These are phyloP conservation scores for Vannuccia rotundouncinata DNA, from an alignment of 2,888 invertebrate genomes.

Conservation along the genomic window DNA sequence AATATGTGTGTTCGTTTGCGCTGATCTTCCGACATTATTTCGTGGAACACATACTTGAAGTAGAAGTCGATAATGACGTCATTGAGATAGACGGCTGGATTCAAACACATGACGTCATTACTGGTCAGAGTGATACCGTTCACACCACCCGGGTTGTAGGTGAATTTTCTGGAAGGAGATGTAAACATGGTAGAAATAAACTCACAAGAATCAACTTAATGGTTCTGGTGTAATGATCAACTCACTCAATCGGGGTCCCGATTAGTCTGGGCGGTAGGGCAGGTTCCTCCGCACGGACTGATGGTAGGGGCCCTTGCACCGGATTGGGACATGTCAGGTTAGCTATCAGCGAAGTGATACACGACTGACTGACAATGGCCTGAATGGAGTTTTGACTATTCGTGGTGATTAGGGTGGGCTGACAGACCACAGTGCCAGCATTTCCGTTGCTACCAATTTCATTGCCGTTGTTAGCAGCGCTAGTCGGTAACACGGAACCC, in stretches of 20 bases:
- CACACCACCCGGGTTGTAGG: slow-evolving; percentile 4
- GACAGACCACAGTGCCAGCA: neutral
- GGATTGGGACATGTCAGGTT: neutral
- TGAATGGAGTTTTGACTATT: neutral
- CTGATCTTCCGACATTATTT: slow-evolving; percentile 24
- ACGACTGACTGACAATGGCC: neutral
- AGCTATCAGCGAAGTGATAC: neutral
- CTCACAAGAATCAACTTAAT: too few species aligned
- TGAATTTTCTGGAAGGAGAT: slow-evolving; percentile 13
- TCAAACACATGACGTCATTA: slow-evolving; percentile 84
- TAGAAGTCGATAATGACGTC: slow-evolving; percentile 97
- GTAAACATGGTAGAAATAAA: too few species aligned
- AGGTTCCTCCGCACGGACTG: neutral
- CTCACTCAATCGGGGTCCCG: neutral
- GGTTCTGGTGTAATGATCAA: too few species aligned
- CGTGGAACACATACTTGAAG: slow-evolving; percentile 61
- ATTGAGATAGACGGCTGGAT: slow-evolving; percentile 85
- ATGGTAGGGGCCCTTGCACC: neutral
- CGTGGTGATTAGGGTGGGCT: neutral
- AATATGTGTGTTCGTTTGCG: slow-evolving; percentile 28
- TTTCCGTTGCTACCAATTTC: neutral
- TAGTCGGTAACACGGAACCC: too few species aligned
- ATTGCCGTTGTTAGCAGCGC: too few species aligned
- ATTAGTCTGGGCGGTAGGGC: neutral
- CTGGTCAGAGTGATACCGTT: slow-evolving; percentile 79